Base-by-base conservation (phyloP, 2,797 vertebrate genomes). In the Philypnodon macrostomus region DNA sequence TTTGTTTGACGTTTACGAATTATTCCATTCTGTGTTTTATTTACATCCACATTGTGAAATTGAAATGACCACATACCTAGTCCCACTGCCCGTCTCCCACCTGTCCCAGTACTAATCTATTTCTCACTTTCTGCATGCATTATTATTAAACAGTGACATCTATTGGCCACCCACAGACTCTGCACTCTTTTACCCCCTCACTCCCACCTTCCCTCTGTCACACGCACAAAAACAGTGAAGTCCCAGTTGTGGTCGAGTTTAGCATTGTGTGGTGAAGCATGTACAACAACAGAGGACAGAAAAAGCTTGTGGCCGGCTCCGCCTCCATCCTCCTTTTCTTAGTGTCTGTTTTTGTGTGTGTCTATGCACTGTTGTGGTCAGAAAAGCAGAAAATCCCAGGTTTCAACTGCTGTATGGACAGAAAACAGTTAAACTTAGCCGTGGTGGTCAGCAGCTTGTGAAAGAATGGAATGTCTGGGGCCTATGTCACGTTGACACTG, bases 281-380 rank as follows among this genome's bases (percentile, higher is more conserved):
- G 70, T 71, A 79, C 63, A 75, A 79, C 70, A 81, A 78, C 73
- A 77, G 73, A 56, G 71, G 73, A 80, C 75, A 73, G 75, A 80
- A 87, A 87, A 84, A 87, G 85, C 66, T 29, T 79, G 81, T n/a
- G 83, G 80, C 42, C 10, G 63, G 45, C 39, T 30, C 63, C 30
- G 55, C 68, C 48, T 55, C 15, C 19, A 2, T 17, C 34, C 14
- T 35, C 12, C 1, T 17, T 10, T 13, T 12, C 33, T 49, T 10
- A 9, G 14, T 41, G 34, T 35, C 36, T 24, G 34, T 45, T 42
- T 63, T 41, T 41, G 23, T 15, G 42, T 30, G 61, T 35, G 10
- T n/a, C 54, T 44, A 63, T 63, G 74, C 61, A 52, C 45, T 50
- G 53, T 24, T 70, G 79, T 42, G 77, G 81, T 66, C 2, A n/a